Percentiles rank a stretch among this genome's conserved stretches.
Conservation (phyloP, 2,797 vertebrate genomes). For the Acipenser oxyrinchus region DNA sequence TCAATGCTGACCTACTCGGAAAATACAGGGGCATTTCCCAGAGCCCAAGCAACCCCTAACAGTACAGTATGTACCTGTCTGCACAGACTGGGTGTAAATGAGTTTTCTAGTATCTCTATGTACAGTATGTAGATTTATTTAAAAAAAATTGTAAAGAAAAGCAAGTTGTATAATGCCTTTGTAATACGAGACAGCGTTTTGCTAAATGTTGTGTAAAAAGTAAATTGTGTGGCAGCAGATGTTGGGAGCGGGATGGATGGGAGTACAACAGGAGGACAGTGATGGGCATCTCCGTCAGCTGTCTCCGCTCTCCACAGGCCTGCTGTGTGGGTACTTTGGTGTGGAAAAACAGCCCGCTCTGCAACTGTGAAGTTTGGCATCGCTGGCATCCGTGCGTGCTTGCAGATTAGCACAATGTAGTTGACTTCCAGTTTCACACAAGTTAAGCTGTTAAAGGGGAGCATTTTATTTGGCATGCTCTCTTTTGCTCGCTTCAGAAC, state of each 20-base stretch:
- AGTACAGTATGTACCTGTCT: too few relatives aligned
- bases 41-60: too few relatives aligned
- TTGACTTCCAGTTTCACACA: conserved; percentile 1
- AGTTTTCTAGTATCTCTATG: too few relatives aligned
- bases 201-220: conserved; percentile 93
- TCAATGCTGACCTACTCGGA: too few relatives aligned
- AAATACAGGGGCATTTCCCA: too few relatives aligned
- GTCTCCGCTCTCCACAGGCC: conserved; percentile 61
- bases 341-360: conserved; percentile 82
- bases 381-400: conserved; percentile 49
- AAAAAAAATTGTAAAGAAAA: too few relatives aligned
- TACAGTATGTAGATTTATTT: too few relatives aligned
- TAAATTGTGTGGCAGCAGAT: conserved; percentile 86
- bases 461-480: too few relatives aligned
- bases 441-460: background rate
- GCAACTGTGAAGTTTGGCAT: conserved; percentile 64
- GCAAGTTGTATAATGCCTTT: conserved; percentile 22
- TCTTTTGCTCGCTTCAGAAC: too few relatives aligned
- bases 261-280: conserved; percentile 57
- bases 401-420: background rate
- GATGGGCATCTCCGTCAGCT: conserved; percentile 69
- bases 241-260: conserved; percentile 67
- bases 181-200: conserved; percentile 77
- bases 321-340: conserved; percentile 89
- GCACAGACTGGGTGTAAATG: too few relatives aligned